These are phyloP conservation scores for Myopa tessellatipennis DNA, from an alignment of 2,888 invertebrate genomes.

Conservation along the genomic window DNA sequence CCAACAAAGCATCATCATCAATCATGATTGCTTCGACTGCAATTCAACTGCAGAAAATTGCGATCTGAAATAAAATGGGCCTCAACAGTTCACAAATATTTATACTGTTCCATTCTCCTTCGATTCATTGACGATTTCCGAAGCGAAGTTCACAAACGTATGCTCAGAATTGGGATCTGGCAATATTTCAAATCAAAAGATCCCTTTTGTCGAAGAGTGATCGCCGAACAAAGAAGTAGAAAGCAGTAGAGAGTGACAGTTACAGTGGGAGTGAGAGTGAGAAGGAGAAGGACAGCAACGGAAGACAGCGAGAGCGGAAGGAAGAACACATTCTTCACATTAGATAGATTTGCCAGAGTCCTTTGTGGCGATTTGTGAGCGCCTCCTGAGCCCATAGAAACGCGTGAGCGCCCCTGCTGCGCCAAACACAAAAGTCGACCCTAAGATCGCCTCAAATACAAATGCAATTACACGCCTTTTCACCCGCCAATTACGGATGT, in stretches of 20 bases:
- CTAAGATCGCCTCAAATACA: slow-evolving; percentile 51
- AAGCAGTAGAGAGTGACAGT: slow-evolving; percentile 16
- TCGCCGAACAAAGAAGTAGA: neutral
- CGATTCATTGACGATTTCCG: slow-evolving; percentile 24
- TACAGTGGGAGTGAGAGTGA: slow-evolving; percentile 17
- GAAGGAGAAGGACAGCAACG: no score
- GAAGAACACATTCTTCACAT: neutral
- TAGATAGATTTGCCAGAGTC: neutral
- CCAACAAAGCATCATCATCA: slow-evolving; percentile 27
- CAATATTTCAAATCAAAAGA: no score
- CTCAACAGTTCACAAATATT: slow-evolving; percentile 65
- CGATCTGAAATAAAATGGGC: slow-evolving; percentile 39
- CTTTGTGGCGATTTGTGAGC: neutral
- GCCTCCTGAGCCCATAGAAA: neutral
- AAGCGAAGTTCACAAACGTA: neutral
- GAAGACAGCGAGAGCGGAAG: neutral
- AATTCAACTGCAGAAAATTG: slow-evolving; percentile 37
- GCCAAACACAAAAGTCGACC: slow-evolving; percentile 42
- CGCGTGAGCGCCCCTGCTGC: neutral
- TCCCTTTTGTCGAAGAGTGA: no score
- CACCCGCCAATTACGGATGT: slow-evolving; percentile 43
- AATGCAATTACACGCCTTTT: slow-evolving; percentile 67
- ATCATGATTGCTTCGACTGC: slow-evolving; percentile 37
- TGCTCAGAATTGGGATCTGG: neutral
- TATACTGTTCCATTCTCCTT: slow-evolving; percentile 52